phyloP scores from a whole-genome alignment of 2,113 vertebrate species.

The Physeter macrocephalus region DNA sequence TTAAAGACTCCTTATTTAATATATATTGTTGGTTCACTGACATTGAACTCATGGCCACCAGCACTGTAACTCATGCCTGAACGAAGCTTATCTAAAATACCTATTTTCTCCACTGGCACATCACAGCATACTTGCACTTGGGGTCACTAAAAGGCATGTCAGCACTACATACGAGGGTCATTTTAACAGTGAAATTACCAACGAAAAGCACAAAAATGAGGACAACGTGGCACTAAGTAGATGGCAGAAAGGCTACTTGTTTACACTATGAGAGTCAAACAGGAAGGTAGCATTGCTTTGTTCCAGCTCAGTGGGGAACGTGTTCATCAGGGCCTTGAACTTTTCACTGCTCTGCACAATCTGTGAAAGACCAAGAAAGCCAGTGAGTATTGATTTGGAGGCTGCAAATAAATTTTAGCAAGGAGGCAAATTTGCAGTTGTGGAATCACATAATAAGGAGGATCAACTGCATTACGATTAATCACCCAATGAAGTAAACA shows the following conservation, averaged over 20 bases:
- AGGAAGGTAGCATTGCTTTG: background rate
- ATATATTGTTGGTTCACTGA: background rate
- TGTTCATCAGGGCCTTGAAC: accelerated
- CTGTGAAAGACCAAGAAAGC: background rate
- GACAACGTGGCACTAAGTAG: background rate
- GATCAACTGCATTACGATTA: background rate
- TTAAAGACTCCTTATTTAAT: background rate
- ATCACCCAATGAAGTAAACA: background rate
- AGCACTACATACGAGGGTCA: background rate
- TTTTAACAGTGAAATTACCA: background rate
- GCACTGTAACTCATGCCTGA: background rate
- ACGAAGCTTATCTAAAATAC: background rate
- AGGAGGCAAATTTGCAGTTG: background rate
- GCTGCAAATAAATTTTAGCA: background rate
- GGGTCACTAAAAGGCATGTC: background rate
- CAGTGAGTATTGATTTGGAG: background rate
- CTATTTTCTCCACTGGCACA: background rate
- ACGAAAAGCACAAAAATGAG: background rate
- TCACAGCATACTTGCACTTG: background rate
- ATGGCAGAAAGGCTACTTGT: background rate
- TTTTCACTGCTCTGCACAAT: no score
- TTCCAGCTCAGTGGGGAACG: no score
- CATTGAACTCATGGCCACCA: background rate
- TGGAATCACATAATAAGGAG: background rate
- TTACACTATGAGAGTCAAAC: background rate